Evolutionary conservation across 2,797 vertebrate genomes (phyloP).

Genomic region (Prunella strophiata): DNA sequence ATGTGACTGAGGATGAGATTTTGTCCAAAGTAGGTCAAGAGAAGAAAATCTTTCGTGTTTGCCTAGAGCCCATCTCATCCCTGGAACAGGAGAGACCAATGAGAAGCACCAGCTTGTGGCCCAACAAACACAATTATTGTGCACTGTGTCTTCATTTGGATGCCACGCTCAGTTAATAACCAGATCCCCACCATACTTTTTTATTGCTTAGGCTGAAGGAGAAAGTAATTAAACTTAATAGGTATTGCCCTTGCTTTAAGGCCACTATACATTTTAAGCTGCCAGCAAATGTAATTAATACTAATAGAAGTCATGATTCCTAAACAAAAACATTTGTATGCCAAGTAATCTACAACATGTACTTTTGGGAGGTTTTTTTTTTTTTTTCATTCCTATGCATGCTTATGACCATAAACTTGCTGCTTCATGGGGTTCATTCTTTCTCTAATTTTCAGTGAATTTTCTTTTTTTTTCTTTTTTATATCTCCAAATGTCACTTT

Average conservation of each 20-base stretch:
- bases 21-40: slow-evolving; percentile 29
- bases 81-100: background rate
- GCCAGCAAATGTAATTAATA: slow-evolving; percentile 53
- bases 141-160: slow-evolving; percentile 68
- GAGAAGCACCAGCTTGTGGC: slow-evolving; percentile 26
- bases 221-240: slow-evolving; percentile 70
- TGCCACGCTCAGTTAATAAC: slow-evolving; percentile 65
- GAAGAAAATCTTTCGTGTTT: background rate
- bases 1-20: background rate
- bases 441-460: background rate
- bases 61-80: background rate
- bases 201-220: slow-evolving; percentile 66
- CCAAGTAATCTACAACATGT: background rate
- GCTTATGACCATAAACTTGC: background rate
- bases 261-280: slow-evolving; percentile 27
- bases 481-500: background rate
- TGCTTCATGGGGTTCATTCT: background rate
- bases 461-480: background rate
- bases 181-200: slow-evolving; percentile 47
- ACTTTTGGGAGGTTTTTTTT: background rate
- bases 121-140: slow-evolving; percentile 42
- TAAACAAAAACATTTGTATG: slow-evolving; percentile 50
- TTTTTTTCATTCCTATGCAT: background rate
- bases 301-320: slow-evolving; percentile 50
- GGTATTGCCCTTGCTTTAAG: slow-evolving; percentile 66